Evolutionary conservation across 1,140 invertebrate genomes (phyloP), one percentile per base, ranked within the genome.

Genomic region (Meloidogyne exigua): DNA sequence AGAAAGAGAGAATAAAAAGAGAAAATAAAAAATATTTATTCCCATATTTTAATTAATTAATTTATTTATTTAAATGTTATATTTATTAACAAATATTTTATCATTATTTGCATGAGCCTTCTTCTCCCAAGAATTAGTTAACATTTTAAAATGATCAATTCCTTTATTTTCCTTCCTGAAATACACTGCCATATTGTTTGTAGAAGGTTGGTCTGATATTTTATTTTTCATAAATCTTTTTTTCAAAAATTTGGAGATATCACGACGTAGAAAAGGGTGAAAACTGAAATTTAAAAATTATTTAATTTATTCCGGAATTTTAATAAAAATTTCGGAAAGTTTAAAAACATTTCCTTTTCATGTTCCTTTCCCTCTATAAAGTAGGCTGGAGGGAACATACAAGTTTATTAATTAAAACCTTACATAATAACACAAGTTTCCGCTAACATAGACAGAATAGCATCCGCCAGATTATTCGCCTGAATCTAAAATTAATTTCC

Each of bases 91-190:
- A n/a, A 49, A n/a, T 57, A 57, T 57, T n/a, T n/a, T 57, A n/a
- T 57, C n/a, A 57, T 57, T 57, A n/a, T n/a, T 49, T 18, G 15
- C 18, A 49, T 49, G 7, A n/a, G 49, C 49, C 9, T 57, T 57
- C 18, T n/a, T 57, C 13, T 57, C 49, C 49, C 49, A 57, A n/a
- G 49, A 57, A 57, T 57, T 57, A n/a, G 49, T n/a, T 57, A 57
- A 57, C 18, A 57, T 57, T 57, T 57, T 57, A n/a, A 57, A n/a
- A n/a, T 57, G 49, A 57, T 57, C 49, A 57, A 57, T n/a, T n/a
- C 4, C 18, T 57, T 57, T 5, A 7, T 57, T 57, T 57, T 57
- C 49, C n/a, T n/a, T 57, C n/a, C n/a, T 57, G 4, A 57, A 57
- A 57, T 57, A 57, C 18, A 57, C 5, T 57, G 49, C 5, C 49